Base-by-base conservation (phyloP, 2,888 invertebrate species). In the Meiosimyza decipiens region DNA sequence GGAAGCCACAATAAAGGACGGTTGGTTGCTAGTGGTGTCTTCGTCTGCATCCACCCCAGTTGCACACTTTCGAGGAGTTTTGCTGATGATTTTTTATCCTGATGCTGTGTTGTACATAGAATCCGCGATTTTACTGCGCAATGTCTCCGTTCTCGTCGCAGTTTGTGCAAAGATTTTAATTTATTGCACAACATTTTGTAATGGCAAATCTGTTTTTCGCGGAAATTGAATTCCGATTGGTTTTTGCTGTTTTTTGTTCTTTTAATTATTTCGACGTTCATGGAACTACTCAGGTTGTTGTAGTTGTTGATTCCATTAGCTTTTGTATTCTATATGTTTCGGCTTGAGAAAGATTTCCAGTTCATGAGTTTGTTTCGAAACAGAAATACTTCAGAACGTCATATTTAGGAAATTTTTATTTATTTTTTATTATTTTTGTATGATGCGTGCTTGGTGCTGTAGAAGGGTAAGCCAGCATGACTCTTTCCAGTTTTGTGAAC, bases 11-110 rank as follows among this genome's bases (percentile, higher is more conserved):
- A 67, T 72, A 52, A 40, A 54, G 22, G 12, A 62, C 62, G 13
- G 62, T 51, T 28, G 28, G 51, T 18, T 69, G 33, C 16, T 70
- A 33, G 15, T 69, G 33, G 12, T 70, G 33, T 15, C 49, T 55
- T 16, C 50, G 40, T 57, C 60, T 40, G n/a, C 22, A 11, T 59
- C 50, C 54, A 9, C 63, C 54, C 3, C 22, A 50, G 51, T 54
- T 62, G 18, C 33, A 60, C 11, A 3, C 68, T 22, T 63, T 49
- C 40, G 57, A 54, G 12, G 65, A 60, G 64, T n/a, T 57, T 16
- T 47, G 67, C 68, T 72, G 72, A 68, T 55, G 71, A 72, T 60
- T 69, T 69, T 71, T 66, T 65, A 71, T 70, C 66, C 63, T 50
- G 62, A 50, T 49, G 71, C 73, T 66, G 72, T 18, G 71, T 74